phyloP scores from a whole-genome alignment of 1,140 invertebrate species.

The Listronotus oregonensis region DNA sequence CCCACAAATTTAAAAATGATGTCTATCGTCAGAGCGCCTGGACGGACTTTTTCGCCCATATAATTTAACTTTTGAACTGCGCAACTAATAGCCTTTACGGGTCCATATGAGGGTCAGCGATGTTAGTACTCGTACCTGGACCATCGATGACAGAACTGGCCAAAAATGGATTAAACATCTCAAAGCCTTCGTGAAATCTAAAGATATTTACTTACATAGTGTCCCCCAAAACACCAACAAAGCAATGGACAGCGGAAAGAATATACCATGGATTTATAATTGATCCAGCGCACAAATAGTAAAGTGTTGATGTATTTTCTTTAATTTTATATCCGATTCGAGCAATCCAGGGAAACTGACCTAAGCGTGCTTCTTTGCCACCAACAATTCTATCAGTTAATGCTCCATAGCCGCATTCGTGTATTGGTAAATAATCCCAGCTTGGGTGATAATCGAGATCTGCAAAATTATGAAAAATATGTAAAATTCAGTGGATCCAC shows the following conservation, averaged over 20 bases:
- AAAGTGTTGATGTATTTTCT: conserved; percentile 27
- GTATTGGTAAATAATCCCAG: conserved; percentile 18
- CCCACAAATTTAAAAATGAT: too few relatives aligned
- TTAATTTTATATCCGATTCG: conserved; percentile 64
- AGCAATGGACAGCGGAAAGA: conserved; percentile 72
- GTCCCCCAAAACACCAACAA: conserved; percentile 55
- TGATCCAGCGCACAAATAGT: conserved; percentile 66
- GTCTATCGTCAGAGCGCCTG: too few relatives aligned
- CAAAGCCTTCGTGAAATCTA: too few relatives aligned
- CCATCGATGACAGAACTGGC: too few relatives aligned
- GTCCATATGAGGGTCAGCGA: too few relatives aligned
- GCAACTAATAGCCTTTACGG: too few relatives aligned
- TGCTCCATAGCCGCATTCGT: conserved; percentile 24
- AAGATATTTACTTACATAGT: conserved; percentile 49
- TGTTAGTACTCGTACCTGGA: too few relatives aligned
- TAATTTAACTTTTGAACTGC: too few relatives aligned
- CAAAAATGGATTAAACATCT: too few relatives aligned
- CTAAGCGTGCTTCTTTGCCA: conserved; percentile 62
- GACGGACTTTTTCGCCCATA: too few relatives aligned
- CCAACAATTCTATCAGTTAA: conserved; percentile 67
- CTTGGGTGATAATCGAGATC: conserved; percentile 5
- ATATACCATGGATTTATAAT: conserved; percentile 66
- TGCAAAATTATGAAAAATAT: too few relatives aligned
- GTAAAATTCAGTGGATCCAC: too few relatives aligned
- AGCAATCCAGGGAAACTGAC: conserved; percentile 72